phyloP scores from a whole-genome alignment of 2,888 invertebrate species.

The Piscicola geometra region DNA sequence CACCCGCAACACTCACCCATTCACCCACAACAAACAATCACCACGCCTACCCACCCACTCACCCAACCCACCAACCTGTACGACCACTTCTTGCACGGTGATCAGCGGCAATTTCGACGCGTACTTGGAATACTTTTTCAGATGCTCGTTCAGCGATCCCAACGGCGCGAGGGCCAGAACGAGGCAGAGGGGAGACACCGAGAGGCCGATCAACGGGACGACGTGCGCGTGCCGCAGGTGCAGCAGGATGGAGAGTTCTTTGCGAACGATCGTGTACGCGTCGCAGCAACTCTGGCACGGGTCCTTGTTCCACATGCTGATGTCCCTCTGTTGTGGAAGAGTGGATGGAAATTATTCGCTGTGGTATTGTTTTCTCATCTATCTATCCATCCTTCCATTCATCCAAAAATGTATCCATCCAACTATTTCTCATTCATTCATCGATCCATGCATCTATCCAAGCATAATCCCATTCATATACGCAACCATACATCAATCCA shows the following conservation, averaged over 20 bases:
- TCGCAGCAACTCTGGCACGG: slow-evolving; percentile 86
- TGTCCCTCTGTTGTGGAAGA: slow-evolving; percentile 39
- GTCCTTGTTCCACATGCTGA: slow-evolving; percentile 75
- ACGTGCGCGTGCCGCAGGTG: slow-evolving; percentile 84
- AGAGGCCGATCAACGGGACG: slow-evolving; percentile 83
- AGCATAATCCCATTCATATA: no score
- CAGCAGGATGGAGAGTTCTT: slow-evolving; percentile 84
- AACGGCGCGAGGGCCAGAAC: slow-evolving; percentile 80
- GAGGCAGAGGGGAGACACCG: slow-evolving; percentile 79
- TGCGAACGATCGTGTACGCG: slow-evolving; percentile 90
- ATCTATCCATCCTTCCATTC: no score
- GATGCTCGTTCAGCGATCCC: slow-evolving; percentile 78
- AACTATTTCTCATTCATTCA: no score
- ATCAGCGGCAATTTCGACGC: slow-evolving; percentile 76
- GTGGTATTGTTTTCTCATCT: no score
- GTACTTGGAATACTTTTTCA: slow-evolving; percentile 78
- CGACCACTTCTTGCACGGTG: slow-evolving; percentile 75
- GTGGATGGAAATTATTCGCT: no score
- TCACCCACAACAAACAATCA: not conserved
- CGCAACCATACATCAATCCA: no score
- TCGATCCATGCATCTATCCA: no score
- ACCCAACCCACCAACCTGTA: slow-evolving; percentile 64
- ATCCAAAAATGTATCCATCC: no score
- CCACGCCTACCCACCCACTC: not conserved
- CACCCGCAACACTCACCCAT: not conserved